Evolutionary conservation across 2,113 vertebrate genomes (phyloP), one percentile per base, ranked within the genome.

Genomic region (Pseudorhombus dupliciocellatus): DNA sequence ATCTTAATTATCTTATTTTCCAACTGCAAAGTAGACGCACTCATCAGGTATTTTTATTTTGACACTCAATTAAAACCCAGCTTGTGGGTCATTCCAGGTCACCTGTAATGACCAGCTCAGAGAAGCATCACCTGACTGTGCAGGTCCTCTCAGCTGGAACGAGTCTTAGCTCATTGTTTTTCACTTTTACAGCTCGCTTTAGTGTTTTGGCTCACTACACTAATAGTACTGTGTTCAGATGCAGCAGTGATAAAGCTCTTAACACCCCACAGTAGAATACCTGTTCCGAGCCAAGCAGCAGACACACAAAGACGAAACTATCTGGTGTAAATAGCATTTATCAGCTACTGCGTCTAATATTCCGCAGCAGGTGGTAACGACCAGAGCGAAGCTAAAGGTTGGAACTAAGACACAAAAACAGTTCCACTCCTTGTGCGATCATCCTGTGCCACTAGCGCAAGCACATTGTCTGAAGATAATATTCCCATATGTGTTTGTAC

Each of bases 161-260:
- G 31, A 52, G 28, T 52, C 67, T 70, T 25, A 37, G 15, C 26
- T 34, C 12, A 44, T 48, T 65, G 24, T 18, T 44, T 75, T 54
- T 8, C 3, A 2, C 7, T 60, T 75, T 65, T 53, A 4, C 9
- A 60, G 34, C 7, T 28, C 8, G 5, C 22, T 46, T 46, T 3
- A 34, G 46, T 58, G 30, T 31, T 48, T 53, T 37, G 9, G 15
- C 50, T 66, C 66, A 16, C 16, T 11, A 5, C 37, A 10, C 20
- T 51, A 2, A 9, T 30, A 12, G n/a, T 52, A 8, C 18, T 56
- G 25, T 30, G 61, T 34, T n/a, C 50, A 12, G 25, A 50, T 37
- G 26, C 52, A 63, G 31, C 21, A 24, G 25, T 20, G 21, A 73
- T 63, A 70, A 63, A 62, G 30, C 71, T 81, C 24, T 34, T 5